Evolutionary conservation across 2,113 vertebrate genomes (phyloP), one percentile per base, ranked within the genome.

Genomic region (Cavia aperea): DNA sequence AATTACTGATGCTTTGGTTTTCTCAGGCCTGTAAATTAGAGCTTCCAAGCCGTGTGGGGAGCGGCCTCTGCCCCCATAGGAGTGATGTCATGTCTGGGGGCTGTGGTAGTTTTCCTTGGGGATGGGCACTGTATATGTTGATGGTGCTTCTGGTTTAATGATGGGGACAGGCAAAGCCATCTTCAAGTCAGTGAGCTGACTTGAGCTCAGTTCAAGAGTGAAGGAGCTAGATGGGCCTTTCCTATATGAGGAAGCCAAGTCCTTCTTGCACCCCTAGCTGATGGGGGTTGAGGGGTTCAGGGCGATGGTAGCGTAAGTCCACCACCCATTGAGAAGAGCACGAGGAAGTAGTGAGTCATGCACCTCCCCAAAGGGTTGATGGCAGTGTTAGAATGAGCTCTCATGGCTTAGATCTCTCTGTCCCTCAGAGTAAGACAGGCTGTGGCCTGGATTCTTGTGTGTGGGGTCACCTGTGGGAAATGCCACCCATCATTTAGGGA

Each of bases 11-110:
- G 5, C 63, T 90, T 90, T 85, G 65, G 36, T 88, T 87, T 90
- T 72, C 72, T 81, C n/a, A 24, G 54, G 36, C 78, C 31, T 91
- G 9, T 87, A 91, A 93, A 87, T 89, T 51, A 92, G 46, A 93
- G 91, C 68, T 56, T 94, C 66, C 49, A 70, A 72, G 58, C 46
- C 8, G 21, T 3, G 1, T 63, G 43, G 21, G 58, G 81, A 83
- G 77, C 18, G 9, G 1, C 31, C 10, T 43, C 24, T n/a, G 33
- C 39, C 62, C 62, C 9, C 60, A 66, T 21, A 79, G 65, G 77
- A 77, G 33, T 94, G 95, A 94, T 31, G 65, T 82, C 21, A 60
- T 72, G 23, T 89, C 90, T 91, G 5, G n/a, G 73, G 92, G 46
- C 51, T 2, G 0, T 9, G n/a, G 24, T 60, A 21, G 31, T 63